phyloP scores from a whole-genome alignment of 2,888 invertebrate genomes.

The Leptura quadrifasciata region DNA sequence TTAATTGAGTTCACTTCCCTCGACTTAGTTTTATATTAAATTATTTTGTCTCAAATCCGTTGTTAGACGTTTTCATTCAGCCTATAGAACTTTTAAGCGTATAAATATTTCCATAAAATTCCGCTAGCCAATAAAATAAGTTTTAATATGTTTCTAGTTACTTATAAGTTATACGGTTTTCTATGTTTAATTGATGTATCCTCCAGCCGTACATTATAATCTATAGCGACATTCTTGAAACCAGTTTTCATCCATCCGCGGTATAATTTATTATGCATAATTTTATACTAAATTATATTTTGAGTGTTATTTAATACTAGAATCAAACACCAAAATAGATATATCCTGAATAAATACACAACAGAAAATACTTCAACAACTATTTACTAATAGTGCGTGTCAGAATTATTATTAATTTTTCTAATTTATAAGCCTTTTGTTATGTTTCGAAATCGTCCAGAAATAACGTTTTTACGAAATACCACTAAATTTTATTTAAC shows the following conservation, averaged over 20 bases:
- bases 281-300: slow-evolving; percentile 26
- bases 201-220: not conserved
- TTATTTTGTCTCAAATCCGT: too few species aligned
- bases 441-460: not conserved
- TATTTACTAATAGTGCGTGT: not conserved
- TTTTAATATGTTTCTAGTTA: slow-evolving; percentile 19
- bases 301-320: slow-evolving; percentile 20
- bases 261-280: slow-evolving; percentile 34
- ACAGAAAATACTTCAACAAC: not conserved
- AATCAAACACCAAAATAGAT: slow-evolving; percentile 13
- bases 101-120: not conserved
- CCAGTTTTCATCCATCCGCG: slow-evolving; percentile 27
- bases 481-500: not conserved
- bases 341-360: not conserved
- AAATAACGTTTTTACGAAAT: slow-evolving; percentile 14
- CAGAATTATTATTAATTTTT: slow-evolving; percentile 13
- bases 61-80: too few species aligned
- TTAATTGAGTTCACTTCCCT: too few species aligned
- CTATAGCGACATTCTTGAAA: slow-evolving; percentile 34
- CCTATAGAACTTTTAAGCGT: too few species aligned
- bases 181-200: slow-evolving; percentile 17
- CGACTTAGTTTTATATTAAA: too few species aligned
- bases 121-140: not conserved
- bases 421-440: slow-evolving; percentile 5
- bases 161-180: slow-evolving; percentile 17